Base-by-base conservation (phyloP, 2,113 vertebrate species). In the Leucoraja erinaceus region DNA sequence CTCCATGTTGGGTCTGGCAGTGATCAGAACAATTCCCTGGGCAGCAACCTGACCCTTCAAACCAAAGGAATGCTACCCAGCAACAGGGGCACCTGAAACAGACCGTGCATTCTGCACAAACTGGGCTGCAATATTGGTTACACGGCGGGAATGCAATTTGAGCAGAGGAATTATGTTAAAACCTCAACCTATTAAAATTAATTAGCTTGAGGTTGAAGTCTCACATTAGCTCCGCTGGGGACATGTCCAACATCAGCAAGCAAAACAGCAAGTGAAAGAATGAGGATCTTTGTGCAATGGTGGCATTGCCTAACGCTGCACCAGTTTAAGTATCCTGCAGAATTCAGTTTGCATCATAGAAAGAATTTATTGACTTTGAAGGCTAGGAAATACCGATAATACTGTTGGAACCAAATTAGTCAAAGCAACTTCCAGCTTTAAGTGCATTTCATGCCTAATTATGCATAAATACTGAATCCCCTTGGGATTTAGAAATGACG, bases 401-500 rank as follows among this genome's bases (percentile, higher is more conserved):
- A 31, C 25, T 59, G 59, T 61, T 83, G 22, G 14, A 88, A 66
- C 59, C 12, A 11, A 33, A 90, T 90, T 22, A 90, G 31, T 70
- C 86, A 90, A 70, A 90, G 59, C 33, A 68, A 70, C 1, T 90
- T 47, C 18, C 63, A 91, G 28, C 68, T 91, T 47, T 38, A 38
- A 38, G 33, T 70, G 66, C 63, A 72, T 91, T 47, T 25, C 33
- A 9, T 20, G 20, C 16, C 20, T 66, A 47, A 91, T 91, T 72
- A 9, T 91, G 33, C 59, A 25, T 72, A 91, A 47, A 47, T 72
- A 25, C 88, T 47, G n/a, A 11, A 22, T 70, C 66, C 33, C 63
- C 9, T 66, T 47, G 88, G 88, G 88, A 68, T 91, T 72, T 68
- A 9, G 88, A 68, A 70, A 10, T 91, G 88, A 91, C 88, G 66